Base-by-base conservation (phyloP, 2,113 vertebrate species). In the Salvelinus fontinalis region DNA sequence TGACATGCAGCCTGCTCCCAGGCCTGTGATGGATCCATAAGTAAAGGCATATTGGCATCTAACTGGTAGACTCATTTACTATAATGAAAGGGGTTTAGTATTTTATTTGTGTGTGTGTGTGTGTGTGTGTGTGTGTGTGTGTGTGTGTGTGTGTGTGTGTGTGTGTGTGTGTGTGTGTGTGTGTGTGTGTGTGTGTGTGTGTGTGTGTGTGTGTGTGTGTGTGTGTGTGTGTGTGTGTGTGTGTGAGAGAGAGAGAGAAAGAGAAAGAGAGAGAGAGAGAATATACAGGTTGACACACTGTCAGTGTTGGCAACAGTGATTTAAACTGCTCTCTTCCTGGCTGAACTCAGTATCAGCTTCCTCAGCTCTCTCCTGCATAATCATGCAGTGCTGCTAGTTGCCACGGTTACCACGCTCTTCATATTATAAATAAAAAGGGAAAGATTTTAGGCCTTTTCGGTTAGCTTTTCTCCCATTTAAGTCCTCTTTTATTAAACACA, bases 391-490 rank as follows among this genome's bases (percentile, higher is more conserved):
- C 48, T 24, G 81, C 84, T 76, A 73, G 90, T 92, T 89, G 71
- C 86, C 88, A 87, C 89, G 90, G 90, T 86, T 86, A 92, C 90
- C n/a, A 44, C 75, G 79, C 79, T 88, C 81, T 76, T 83, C 74
- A 86, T 79, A 75, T 62, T 75, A 76, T 70, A 44, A 84, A 70
- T 5, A 29, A 27, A 39, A 31, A 31, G 18, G 5, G 71, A 71
- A 65, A 18, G 39, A 64, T 62, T 68, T 78, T 48, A 39, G 20
- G 18, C 16, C 29, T 68, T 68, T 29, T 70, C 68, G 8, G 68
- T 70, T 70, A 24, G 12, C 48, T 24, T 67, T 49, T 20, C 24
- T 49, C 9, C 39, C 22, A 49, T 70, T 48, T 24, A 49, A 24
- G 34, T 3, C 68, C 49, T 81, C 71, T 71, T 75, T 71, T 60